These are phyloP conservation scores for Epicauta chinensis DNA, from an alignment of 1,140 invertebrate genomes.

Conservation along the genomic window DNA sequence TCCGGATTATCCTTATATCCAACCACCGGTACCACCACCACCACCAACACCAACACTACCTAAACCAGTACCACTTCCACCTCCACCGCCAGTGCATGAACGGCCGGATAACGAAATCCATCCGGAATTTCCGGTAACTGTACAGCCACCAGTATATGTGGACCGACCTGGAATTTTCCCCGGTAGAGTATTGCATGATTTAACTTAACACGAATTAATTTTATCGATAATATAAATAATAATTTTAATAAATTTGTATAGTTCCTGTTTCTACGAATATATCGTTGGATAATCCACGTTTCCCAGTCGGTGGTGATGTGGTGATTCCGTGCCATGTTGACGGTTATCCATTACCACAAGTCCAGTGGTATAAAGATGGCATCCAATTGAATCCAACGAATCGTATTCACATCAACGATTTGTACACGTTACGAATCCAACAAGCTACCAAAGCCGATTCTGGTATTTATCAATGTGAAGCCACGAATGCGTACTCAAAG, in stretches of 20 bases:
- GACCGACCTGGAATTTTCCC: not conserved
- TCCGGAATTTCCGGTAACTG: not conserved
- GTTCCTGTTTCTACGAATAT: slow-evolving; percentile 58
- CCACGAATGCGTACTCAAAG: slow-evolving; percentile 61
- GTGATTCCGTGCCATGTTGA: slow-evolving; percentile 66
- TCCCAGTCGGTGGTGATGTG: slow-evolving; percentile 59
- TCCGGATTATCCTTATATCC: slow-evolving; percentile 46
- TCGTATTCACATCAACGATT: slow-evolving; percentile 49
- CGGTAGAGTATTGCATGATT: slow-evolving; percentile 6
- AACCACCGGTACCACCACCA: not conserved
- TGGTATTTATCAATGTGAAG: slow-evolving; percentile 73
- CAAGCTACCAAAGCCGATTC: slow-evolving; percentile 59
- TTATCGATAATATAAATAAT: not conserved
- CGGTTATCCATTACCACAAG: slow-evolving; percentile 66
- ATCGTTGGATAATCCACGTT: slow-evolving; percentile 48
- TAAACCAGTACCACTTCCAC: slow-evolving; percentile 13
- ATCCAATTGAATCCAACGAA: slow-evolving; percentile 46
- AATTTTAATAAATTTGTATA: slow-evolving; percentile 32
- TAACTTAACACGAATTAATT: slow-evolving; percentile 2
- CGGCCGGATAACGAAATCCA: slow-evolving; percentile 17
- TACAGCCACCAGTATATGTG: too few species aligned
- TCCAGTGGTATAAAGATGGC: slow-evolving; percentile 75
- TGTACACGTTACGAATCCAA: slow-evolving; percentile 42
- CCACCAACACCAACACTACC: slow-evolving; percentile 5
- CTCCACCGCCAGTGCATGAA: slow-evolving; percentile 19